Evolutionary conservation across 2,797 vertebrate species (phyloP).

Genomic region (Anableps anableps): DNA sequence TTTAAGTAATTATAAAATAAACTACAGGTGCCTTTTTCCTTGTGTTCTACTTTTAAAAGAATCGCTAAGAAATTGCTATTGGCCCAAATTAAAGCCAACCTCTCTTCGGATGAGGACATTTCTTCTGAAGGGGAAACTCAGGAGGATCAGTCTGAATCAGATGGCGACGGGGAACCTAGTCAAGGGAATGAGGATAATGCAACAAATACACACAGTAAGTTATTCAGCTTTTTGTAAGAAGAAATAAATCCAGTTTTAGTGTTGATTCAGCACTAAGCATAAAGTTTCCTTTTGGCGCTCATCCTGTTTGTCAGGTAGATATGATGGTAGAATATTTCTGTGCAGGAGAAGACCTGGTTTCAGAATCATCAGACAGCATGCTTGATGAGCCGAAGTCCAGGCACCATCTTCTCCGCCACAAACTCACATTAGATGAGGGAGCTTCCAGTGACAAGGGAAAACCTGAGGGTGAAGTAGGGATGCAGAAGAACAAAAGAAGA

Average conservation of each 20-base stretch:
- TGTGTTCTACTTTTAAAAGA: constrained; percentile 87
- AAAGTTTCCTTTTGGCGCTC: not conserved
- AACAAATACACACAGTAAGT: constrained; percentile 75
- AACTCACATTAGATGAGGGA: constrained; percentile 85
- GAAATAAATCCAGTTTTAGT: not conserved
- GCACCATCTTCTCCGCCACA: constrained; percentile 89
- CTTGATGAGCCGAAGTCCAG: constrained; percentile 80
- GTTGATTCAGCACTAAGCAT: not conserved
- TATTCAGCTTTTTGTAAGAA: constrained; percentile 19
- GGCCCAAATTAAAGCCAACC: constrained; percentile 96
- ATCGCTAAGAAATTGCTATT: constrained; percentile 99
- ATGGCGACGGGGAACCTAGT: constrained; percentile 45
- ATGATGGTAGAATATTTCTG: constrained; percentile 17
- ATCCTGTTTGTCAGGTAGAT: not conserved
- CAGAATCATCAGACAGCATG: constrained; percentile 76
- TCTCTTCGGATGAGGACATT: constrained; percentile 88
- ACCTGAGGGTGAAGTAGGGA: constrained; percentile 4
- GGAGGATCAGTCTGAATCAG: constrained; percentile 65
- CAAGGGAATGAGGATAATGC: constrained; percentile 55
- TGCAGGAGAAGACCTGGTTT: constrained; percentile 69
- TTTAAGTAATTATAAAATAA: constrained; percentile 65
- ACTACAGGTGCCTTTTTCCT: constrained; percentile 71
- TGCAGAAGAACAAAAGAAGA: constrained; percentile 64
- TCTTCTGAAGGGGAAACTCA: constrained; percentile 86
- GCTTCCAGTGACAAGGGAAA: constrained; percentile 76